Evolutionary conservation across 2,888 invertebrate genomes (phyloP).

Genomic region (Cephus spinipes): DNA sequence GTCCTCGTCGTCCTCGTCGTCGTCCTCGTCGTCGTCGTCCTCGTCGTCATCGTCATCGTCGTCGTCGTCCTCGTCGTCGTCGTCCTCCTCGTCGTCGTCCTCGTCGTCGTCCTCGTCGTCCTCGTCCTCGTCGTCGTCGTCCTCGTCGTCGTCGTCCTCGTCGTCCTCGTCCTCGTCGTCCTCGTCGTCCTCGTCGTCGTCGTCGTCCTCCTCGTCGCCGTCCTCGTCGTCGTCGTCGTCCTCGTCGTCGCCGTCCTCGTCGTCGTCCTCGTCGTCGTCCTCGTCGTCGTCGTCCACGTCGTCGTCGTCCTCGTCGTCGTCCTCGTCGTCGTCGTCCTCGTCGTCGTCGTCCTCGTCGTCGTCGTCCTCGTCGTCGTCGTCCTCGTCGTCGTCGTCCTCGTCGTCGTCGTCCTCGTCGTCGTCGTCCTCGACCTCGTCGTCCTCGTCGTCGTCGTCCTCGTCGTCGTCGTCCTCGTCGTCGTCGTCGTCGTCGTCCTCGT

Average conservation of each 20-base stretch:
- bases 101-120: neutral
- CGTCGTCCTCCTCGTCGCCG: too few relatives aligned
- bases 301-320: neutral
- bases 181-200: neutral
- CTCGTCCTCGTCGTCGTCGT: neutral
- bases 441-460: neutral
- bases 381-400: neutral
- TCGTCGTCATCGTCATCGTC: neutral
- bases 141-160: neutral
- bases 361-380: neutral
- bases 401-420: neutral
- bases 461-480: neutral
- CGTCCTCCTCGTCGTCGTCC: too few relatives aligned
- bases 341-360: slow-evolving; percentile 1
- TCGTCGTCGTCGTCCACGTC: too few relatives aligned
- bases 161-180: neutral
- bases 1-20: neutral
- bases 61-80: too few relatives aligned
- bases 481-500: neutral
- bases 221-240: too few relatives aligned
- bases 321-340: neutral
- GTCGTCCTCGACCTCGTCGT: neutral
- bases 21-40: neutral
- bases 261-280: too few relatives aligned
- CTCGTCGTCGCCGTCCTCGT: too few relatives aligned